Conservation (phyloP, 2,797 vertebrate species). For the Pterois miles region DNA sequence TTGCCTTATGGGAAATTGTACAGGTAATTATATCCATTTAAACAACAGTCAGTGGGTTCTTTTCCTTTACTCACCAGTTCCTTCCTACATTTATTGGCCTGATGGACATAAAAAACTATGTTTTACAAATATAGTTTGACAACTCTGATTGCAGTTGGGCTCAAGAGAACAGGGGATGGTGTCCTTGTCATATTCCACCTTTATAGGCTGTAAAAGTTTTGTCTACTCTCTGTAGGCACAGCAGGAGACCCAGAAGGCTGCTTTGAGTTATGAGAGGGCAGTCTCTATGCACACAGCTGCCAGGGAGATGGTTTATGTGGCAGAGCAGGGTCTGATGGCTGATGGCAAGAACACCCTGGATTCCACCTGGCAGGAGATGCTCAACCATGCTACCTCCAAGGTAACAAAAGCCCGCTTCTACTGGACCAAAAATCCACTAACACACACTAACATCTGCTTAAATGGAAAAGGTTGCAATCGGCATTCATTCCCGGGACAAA, state of each 20-base stretch:
- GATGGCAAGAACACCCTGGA: slow-evolving; percentile 92
- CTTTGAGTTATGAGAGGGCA: slow-evolving; percentile 91
- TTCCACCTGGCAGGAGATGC: slow-evolving; percentile 98
- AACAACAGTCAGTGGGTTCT: background rate
- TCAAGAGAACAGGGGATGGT: background rate
- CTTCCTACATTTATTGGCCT: background rate
- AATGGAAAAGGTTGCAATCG: no score
- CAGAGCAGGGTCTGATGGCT: slow-evolving; percentile 93
- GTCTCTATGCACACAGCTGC: slow-evolving; percentile 96
- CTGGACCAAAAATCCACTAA: no score
- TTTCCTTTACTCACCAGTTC: background rate
- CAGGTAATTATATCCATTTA: background rate
- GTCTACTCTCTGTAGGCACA: slow-evolving; percentile 85
- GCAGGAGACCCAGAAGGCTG: slow-evolving; percentile 96
- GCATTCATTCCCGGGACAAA: no score
- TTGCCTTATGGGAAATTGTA: background rate
- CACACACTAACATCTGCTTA: no score
- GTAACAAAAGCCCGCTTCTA: slow-evolving; percentile 61
- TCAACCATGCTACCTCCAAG: slow-evolving; percentile 95
- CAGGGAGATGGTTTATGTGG: slow-evolving; percentile 96
- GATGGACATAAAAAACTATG: background rate
- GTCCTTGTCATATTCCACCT: slow-evolving; percentile 4
- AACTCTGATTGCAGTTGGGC: background rate
- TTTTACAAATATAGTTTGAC: background rate
- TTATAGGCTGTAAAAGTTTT: slow-evolving; percentile 31